Base-by-base conservation (phyloP, 2,888 invertebrate species). In the Mycogona germanica region DNA sequence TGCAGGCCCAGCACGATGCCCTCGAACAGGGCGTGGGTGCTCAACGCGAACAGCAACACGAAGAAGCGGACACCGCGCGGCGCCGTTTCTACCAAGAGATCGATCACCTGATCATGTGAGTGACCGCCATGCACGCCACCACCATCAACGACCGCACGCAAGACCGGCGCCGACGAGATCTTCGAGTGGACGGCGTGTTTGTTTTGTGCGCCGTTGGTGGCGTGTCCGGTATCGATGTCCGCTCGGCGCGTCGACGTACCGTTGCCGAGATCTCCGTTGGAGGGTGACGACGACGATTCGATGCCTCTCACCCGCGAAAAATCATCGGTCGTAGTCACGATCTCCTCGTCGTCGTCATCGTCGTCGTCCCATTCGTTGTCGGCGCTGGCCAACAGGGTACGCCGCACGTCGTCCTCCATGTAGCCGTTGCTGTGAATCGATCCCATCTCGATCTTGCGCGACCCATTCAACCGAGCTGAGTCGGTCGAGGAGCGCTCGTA, bases 1-100 rank as follows among this genome's bases (percentile, higher is more conserved):
- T 67, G 66, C 37, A 69, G 60, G 9, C 68, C 69, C 21, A 69
- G 57, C n/a, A 68, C 65, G 55, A 68, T 61, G 12, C 69, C 69
- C 58, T 68, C 69, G 58, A 69, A 69, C 23, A 69, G 44, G 23
- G 67, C 65, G 59, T 69, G 69, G 23, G 66, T 58, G 40, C 66
- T 64, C n/a, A 67, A 59, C 1, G 68, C 67, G 7, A 67, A 49
- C 38, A 66, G 55, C 5, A 69, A 58, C n/a, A 68, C 57, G 26
- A 65, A 49, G 57, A 65, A 63, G 14, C 63, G 55, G 30, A 67
- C 55, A 4, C 60, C 58, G 21, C 53, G 53, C 6, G 55, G 41
- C 21, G 42, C 17, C 14, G 41, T 29, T 17, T 42, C 51, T 4
- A 50, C 25, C n/a, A n/a, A n/a, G 5, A 50, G 29, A 26, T 25